A percentile compares a stretch with the other conserved stretches of the same genome.
Evolutionary conservation across 2,888 invertebrate genomes (phyloP).

Genomic region (Sesia bembeciformis): DNA sequence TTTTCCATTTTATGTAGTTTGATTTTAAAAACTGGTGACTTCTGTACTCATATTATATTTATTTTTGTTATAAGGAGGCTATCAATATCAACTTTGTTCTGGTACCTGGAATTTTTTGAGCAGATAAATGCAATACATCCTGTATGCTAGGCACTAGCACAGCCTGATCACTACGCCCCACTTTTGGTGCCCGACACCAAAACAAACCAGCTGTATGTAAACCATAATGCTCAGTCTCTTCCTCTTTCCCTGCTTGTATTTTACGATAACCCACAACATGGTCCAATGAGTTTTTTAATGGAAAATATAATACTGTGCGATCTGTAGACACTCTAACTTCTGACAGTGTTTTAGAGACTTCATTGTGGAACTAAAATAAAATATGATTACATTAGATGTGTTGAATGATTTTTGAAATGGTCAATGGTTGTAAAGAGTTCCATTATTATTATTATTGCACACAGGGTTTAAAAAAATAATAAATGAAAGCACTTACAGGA

Average conservation of each 20-base stretch:
- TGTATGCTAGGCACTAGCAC: conserved; percentile 63
- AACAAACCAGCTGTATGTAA: conserved; percentile 54
- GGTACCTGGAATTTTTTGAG: conserved; percentile 64
- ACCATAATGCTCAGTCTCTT: conserved; percentile 40
- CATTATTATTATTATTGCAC: too few species aligned
- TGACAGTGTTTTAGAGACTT: conserved; percentile 60
- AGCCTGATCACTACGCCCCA: conserved; percentile 51
- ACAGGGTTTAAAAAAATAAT: background rate
- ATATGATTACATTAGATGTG: background rate
- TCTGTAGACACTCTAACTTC: conserved; percentile 72
- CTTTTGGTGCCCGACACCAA: conserved; percentile 44
- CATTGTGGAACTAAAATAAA: conserved; percentile 51
- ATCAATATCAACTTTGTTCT: conserved; percentile 18
- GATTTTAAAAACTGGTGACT: too few species aligned
- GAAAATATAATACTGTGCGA: conserved; percentile 76
- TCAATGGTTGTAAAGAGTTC: too few species aligned
- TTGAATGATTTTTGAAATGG: too few species aligned
- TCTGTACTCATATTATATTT: too few species aligned
- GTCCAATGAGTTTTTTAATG: conserved; percentile 75
- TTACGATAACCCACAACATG: conserved; percentile 80
- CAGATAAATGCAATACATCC: conserved; percentile 56
- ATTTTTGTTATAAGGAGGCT: too few species aligned
- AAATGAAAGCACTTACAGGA: conserved; percentile 53
- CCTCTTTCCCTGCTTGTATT: conserved; percentile 58
- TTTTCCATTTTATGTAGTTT: too few species aligned